A percentile compares a stretch with the other conserved stretches of the same genome.
These are phyloP conservation scores for Amazona vittata DNA, from an alignment of 2,113 vertebrate species.

Conservation along the genomic window DNA sequence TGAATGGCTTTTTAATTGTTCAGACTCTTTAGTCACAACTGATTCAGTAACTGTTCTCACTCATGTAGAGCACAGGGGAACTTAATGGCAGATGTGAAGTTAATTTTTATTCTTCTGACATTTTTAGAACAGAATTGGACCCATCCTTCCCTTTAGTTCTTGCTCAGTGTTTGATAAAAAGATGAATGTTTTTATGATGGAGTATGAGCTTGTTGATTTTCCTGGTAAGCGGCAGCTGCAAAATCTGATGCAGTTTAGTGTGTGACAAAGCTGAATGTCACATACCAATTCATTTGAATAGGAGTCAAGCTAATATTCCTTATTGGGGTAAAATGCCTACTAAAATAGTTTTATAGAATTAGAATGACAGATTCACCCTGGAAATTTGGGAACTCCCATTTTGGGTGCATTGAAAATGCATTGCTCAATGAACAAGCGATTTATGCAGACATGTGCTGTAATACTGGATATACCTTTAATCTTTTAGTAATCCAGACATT, in stretches of 20 bases:
- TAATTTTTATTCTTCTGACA: background rate
- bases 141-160: background rate
- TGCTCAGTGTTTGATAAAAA: background rate
- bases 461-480: constrained; percentile 33
- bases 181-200: background rate
- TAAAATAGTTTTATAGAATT: constrained; percentile 1
- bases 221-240: background rate
- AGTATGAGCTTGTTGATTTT: background rate
- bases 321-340: background rate
- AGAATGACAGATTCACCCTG: background rate
- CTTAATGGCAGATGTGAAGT: background rate
- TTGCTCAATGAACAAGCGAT: constrained; percentile 1
- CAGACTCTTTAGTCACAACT: background rate
- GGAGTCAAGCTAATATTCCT: background rate
- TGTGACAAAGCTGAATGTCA: constrained; percentile 1
- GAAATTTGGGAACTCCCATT: background rate
- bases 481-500: constrained; percentile 39
- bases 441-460: background rate
- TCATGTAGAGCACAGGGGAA: background rate
- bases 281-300: background rate
- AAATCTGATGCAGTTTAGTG: background rate
- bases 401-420: background rate
- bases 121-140: background rate
- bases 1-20: background rate
- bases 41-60: background rate